These are phyloP conservation scores for Vimba vimba DNA, from an alignment of 2,113 vertebrate genomes.

Conservation along the genomic window DNA sequence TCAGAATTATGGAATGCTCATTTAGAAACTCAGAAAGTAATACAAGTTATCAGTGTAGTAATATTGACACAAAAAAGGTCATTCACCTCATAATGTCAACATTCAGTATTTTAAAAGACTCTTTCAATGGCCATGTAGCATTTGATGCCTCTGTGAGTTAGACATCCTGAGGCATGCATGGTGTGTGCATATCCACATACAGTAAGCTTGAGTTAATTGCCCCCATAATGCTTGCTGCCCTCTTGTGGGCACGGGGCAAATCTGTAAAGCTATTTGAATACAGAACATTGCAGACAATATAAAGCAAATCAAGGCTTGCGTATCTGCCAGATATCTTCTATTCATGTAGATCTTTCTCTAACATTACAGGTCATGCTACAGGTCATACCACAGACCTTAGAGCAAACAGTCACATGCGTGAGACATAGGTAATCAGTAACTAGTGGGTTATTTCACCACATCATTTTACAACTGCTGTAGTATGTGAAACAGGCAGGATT, in stretches of 20 bases:
- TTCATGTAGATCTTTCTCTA: background rate
- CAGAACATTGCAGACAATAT: background rate
- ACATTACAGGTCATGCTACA: slow-evolving; percentile 61
- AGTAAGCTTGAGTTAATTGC: slow-evolving; percentile 41
- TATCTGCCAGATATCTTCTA: background rate
- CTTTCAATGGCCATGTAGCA: background rate
- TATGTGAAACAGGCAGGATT: slow-evolving; percentile 55
- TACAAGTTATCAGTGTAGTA: background rate
- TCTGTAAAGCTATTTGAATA: background rate
- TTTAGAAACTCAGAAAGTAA: background rate
- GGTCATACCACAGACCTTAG: slow-evolving; percentile 71
- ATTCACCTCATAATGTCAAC: slow-evolving; percentile 19
- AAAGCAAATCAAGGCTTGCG: background rate
- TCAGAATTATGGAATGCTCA: background rate
- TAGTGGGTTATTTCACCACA: slow-evolving; percentile 64
- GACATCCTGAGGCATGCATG: background rate
- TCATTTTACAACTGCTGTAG: slow-evolving; percentile 69
- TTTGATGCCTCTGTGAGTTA: slow-evolving; percentile 5
- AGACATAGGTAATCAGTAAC: slow-evolving; percentile 74
- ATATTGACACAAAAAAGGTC: background rate
- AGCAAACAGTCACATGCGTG: slow-evolving; percentile 49
- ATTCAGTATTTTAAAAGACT: background rate
- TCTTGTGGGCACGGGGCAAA: slow-evolving; percentile 63
- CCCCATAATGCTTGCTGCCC: slow-evolving; percentile 49
- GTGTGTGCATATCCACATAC: background rate